Base-by-base conservation (phyloP, 2,888 invertebrate genomes). In the Chamaedrilus cognettii region DNA sequence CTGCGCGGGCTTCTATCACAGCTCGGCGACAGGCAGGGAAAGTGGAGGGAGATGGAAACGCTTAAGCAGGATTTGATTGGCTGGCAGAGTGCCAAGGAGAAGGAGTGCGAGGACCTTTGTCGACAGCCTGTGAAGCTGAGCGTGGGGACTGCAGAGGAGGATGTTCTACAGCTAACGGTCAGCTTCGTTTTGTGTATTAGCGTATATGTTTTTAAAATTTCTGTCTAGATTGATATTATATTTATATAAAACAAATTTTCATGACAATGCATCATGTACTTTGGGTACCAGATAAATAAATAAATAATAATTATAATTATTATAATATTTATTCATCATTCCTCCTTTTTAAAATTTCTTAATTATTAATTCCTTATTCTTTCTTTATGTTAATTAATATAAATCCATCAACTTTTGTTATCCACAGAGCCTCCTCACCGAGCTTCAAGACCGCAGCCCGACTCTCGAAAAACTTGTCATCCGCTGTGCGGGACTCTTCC, bases 401-500 rank as follows among this genome's bases (percentile, higher is more conserved):
- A 42, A 15, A 19, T 52, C 26, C 26, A 23, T 15, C 19, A 52
- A 19, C 15, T 52, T 7, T 23, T 52, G 5, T 7, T 52, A 7
- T 26, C 7, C 19, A 7, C 55, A 52, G 55, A 52, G 32, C 26
- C 28, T 52, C 19, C 51, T 11, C 4, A 5, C 31, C n/a, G 62
- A 62, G 52, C n/a, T 62, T 4, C 50, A 62, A 51, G 62, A 62
- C 50, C 49, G 33, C 3, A 30, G 51, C 11, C 26, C 51, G n/a
- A 32, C 62, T 15, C 7, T 62, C 2, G 62, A 62, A 23, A 62
- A 62, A 32, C 62, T 62, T 15, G 32, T 31, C 23, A 62, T 62
- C n/a, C 49, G 51, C 23, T 62, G 49, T 34, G 51, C 50, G 0
- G 50, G 62, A 28, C 51, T 62, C 2, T 50, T 62, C 34, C 62